Conservation (phyloP, 1,140 invertebrate genomes). For the Vollenhovia emeryi region DNA sequence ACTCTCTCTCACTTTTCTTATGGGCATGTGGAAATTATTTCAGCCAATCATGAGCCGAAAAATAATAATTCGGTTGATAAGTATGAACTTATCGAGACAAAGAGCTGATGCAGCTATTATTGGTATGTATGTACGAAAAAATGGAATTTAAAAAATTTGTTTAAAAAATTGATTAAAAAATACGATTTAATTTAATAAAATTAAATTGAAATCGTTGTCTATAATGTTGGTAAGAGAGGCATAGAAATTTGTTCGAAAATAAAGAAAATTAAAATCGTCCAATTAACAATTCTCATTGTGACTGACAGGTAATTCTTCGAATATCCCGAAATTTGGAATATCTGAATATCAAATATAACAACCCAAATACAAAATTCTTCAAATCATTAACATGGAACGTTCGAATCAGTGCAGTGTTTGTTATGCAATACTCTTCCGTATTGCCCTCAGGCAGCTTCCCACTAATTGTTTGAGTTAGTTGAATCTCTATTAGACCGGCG, state of each 20-base stretch:
- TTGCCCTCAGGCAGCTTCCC: not conserved
- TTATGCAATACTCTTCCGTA: not conserved
- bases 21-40: not conserved
- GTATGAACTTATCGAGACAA: not conserved
- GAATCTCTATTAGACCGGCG: not conserved
- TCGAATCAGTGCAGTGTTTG: not conserved
- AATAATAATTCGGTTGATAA: not conserved
- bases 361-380: not conserved
- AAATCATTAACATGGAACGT: not conserved
- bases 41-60: not conserved
- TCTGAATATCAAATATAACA: not conserved
- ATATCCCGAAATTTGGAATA: not conserved
- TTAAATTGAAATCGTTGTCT: not conserved
- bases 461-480: not conserved
- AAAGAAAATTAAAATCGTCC: not conserved
- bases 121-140: not conserved
- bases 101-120: not conserved
- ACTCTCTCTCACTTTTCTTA: not conserved
- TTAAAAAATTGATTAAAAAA: not conserved
- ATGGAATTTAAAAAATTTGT: not conserved
- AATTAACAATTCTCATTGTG: not conserved
- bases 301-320: slow-evolving; percentile 8
- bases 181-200: not conserved
- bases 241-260: not conserved
- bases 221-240: not conserved